These are phyloP conservation scores for Illadopsis cleaveri DNA, from an alignment of 2,113 vertebrate genomes.

Conservation along the genomic window DNA sequence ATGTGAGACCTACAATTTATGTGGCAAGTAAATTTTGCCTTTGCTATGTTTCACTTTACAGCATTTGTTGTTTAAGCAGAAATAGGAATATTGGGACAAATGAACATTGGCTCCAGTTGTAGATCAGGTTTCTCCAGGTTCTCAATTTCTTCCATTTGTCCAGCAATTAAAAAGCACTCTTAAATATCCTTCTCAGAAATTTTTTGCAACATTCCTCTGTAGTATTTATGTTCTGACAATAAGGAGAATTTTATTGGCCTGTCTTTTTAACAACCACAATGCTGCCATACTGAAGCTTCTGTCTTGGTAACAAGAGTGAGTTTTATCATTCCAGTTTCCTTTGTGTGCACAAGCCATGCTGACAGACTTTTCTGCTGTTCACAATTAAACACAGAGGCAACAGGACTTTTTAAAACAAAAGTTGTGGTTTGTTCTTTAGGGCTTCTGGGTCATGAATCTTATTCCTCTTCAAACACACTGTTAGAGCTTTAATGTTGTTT, in stretches of 20 bases:
- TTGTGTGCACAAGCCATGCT: neutral
- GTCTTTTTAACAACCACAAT: neutral
- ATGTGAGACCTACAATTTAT: neutral
- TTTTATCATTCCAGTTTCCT: neutral
- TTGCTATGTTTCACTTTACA: neutral
- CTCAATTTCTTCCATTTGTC: neutral
- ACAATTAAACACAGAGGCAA: neutral
- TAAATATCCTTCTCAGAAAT: neutral
- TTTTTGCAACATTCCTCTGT: neutral
- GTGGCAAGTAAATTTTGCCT: neutral
- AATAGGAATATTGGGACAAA: neutral
- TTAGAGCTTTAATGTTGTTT: neutral
- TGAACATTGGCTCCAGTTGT: neutral
- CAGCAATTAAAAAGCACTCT: neutral
- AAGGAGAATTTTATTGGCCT: neutral
- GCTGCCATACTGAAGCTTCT: neutral
- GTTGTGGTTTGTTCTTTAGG: neutral
- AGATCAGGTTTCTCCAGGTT: neutral
- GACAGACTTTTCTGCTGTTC: neutral
- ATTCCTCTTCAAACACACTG: neutral
- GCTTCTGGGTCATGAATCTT: neutral
- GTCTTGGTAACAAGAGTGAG: neutral
- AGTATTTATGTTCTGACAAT: neutral
- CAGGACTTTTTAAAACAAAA: neutral
- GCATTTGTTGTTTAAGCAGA: neutral